These are phyloP conservation scores for Eubasilissa regina DNA, from an alignment of 1,140 invertebrate genomes.

Conservation along the genomic window DNA sequence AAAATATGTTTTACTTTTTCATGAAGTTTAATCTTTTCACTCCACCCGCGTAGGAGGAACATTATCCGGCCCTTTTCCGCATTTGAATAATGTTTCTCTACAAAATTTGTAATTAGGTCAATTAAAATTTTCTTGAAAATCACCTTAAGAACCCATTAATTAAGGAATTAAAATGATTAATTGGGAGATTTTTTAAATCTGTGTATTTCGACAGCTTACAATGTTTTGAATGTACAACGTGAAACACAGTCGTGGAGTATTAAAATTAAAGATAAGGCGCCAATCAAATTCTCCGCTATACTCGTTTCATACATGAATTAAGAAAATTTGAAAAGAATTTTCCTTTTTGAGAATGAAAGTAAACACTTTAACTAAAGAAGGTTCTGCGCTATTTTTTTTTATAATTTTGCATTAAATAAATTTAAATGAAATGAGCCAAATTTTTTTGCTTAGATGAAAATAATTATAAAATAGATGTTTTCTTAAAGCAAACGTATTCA, in stretches of 20 bases:
- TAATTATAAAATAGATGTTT: not conserved
- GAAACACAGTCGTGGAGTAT: not conserved
- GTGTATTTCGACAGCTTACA: too few relatives aligned
- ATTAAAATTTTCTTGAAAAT: too few relatives aligned
- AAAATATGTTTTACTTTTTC: too few relatives aligned
- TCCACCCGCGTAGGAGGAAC: too few relatives aligned
- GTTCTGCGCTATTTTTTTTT: not conserved
- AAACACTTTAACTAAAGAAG: not conserved
- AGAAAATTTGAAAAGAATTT: constrained; percentile 19
- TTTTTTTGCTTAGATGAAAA: not conserved
- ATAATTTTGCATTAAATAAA: not conserved
- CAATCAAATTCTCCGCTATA: not conserved
- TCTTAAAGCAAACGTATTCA: not conserved
- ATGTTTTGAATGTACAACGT: not conserved
- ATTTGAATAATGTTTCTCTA: too few relatives aligned
- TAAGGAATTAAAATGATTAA: too few relatives aligned
- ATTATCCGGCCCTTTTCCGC: too few relatives aligned
- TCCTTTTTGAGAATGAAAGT: not conserved
- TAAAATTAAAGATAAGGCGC: constrained; percentile 7
- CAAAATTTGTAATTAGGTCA: too few relatives aligned
- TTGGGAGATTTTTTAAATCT: too few relatives aligned
- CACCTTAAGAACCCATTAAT: too few relatives aligned
- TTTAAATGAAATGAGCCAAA: constrained; percentile 2
- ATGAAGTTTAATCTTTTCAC: too few relatives aligned
- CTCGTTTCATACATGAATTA: not conserved